Evolutionary conservation across 2,113 vertebrate species (phyloP).

Genomic region (Alethe diademata): DNA sequence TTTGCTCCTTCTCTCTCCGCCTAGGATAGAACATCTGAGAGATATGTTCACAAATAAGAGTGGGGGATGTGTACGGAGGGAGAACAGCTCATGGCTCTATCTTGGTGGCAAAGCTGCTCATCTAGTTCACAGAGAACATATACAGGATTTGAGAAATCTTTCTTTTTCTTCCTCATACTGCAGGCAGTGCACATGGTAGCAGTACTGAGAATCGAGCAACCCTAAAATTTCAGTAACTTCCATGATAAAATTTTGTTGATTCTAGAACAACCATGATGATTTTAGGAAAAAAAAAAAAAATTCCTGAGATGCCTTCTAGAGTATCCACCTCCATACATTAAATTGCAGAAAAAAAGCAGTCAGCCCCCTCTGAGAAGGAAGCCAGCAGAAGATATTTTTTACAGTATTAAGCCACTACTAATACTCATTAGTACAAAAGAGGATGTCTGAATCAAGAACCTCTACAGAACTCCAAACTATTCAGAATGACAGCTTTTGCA

Average conservation of each 20-base stretch:
- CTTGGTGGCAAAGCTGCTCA: neutral
- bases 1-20: neutral
- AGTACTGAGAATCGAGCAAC: neutral
- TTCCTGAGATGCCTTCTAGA: neutral
- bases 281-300: neutral
- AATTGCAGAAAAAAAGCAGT: neutral
- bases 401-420: neutral
- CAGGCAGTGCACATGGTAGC: neutral
- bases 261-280: neutral
- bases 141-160: neutral
- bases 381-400: neutral
- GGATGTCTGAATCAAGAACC: neutral
- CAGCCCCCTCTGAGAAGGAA: neutral
- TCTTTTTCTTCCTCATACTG: neutral
- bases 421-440: neutral
- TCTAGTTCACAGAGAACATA: neutral
- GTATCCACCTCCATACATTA: neutral
- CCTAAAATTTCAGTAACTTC: neutral
- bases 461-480: neutral
- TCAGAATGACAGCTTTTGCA: neutral
- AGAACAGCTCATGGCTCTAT: neutral
- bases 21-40: neutral
- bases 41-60: neutral
- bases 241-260: neutral
- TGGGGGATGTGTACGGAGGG: accelerated